Evolutionary conservation across 1,140 invertebrate genomes (phyloP).

Genomic region (Atta cephalotes): DNA sequence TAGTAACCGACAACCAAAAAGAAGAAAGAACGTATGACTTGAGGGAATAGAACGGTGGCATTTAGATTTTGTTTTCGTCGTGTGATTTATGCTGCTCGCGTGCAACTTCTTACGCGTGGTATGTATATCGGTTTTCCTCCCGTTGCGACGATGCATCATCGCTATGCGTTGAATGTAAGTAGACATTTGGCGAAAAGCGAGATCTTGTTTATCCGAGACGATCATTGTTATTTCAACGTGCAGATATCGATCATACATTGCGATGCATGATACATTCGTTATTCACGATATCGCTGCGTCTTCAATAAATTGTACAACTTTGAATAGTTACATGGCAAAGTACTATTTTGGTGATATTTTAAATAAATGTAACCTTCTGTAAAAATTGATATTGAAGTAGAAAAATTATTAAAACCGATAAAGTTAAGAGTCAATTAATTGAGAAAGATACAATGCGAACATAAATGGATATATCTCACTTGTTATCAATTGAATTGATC

Average conservation of each 20-base stretch:
- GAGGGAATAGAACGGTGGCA: slow-evolving; percentile 51
- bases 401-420: slow-evolving; percentile 12
- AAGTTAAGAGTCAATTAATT: background rate
- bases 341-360: background rate
- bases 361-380: background rate
- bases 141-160: slow-evolving; percentile 38
- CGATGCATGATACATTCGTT: slow-evolving; percentile 1
- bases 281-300: background rate
- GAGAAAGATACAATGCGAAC: background rate
- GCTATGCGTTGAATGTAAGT: slow-evolving; percentile 41
- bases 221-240: slow-evolving; percentile 25
- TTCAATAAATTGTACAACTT: background rate
- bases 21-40: slow-evolving; percentile 40
- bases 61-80: slow-evolving; percentile 58
- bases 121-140: slow-evolving; percentile 40
- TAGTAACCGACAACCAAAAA: slow-evolving; percentile 30
- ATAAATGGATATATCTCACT: background rate
- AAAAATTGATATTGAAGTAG: background rate
- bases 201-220: slow-evolving; percentile 29
- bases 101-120: slow-evolving; percentile 46
- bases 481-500: slow-evolving; percentile 11
- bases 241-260: background rate
- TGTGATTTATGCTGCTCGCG: slow-evolving; percentile 56
- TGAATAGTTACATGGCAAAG: background rate
- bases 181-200: slow-evolving; percentile 50